These are phyloP conservation scores for Gnatocerus cornutus DNA, from an alignment of 2,888 invertebrate species.

Conservation along the genomic window DNA sequence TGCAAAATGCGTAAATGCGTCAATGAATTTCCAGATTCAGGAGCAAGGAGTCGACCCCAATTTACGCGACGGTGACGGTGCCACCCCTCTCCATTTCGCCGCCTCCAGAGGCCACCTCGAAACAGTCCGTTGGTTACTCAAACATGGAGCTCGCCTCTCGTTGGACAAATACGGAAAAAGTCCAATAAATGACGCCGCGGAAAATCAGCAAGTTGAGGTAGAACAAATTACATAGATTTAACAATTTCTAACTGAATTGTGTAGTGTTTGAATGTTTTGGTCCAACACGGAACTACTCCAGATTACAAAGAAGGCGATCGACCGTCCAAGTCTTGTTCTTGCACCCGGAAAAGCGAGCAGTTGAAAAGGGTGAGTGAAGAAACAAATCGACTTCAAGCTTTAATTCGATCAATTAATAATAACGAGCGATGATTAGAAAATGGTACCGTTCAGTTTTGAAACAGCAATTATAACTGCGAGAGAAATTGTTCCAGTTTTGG, in stretches of 20 bases:
- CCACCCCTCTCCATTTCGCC: conserved; percentile 91
- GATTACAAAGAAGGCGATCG: conserved; percentile 75
- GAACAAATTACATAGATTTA: conserved; percentile 16
- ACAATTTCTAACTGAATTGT: conserved; percentile 35
- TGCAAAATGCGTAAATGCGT: neutral
- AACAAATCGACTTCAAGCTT: conserved; percentile 32
- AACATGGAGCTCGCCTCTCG: conserved; percentile 86
- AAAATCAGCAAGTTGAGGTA: conserved; percentile 92
- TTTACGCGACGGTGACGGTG: conserved; percentile 89
- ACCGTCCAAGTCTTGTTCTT: conserved; percentile 69
- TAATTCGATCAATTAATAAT: conserved; percentile 35
- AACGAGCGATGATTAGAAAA: conserved; percentile 32
- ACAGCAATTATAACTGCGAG: conserved; percentile 30
- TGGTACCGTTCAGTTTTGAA: conserved; percentile 27
- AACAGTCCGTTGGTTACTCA: conserved; percentile 87
- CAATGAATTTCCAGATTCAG: conserved; percentile 75
- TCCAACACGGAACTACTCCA: conserved; percentile 84
- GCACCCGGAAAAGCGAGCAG: conserved; percentile 61
- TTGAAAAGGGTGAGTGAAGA: conserved; percentile 48
- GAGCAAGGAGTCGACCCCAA: conserved; percentile 90
- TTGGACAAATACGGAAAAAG: conserved; percentile 92
- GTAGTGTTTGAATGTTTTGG: conserved; percentile 87
- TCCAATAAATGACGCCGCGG: conserved; percentile 93
- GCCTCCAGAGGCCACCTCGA: conserved; percentile 88
- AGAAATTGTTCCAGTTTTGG: conserved; percentile 41